A percentile compares a stretch with the other conserved stretches of the same genome.
Conservation (phyloP, 2,888 invertebrate genomes). For the Archaeoteleia sp. region DNA sequence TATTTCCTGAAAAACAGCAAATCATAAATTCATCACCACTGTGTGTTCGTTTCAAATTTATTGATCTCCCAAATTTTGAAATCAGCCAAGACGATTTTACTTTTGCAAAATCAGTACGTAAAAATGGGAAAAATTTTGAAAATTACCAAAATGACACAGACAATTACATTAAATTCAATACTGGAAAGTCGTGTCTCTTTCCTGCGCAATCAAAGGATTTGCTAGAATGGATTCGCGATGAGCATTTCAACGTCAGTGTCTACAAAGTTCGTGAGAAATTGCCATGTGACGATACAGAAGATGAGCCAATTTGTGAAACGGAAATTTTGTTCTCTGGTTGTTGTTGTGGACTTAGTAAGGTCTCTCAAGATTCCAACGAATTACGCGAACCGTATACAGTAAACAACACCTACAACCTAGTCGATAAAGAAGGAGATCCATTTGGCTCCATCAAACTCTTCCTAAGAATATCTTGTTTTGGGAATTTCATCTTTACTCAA, state of each 20-base stretch:
- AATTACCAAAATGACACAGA: constrained; percentile 20
- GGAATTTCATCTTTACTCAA: constrained; percentile 65
- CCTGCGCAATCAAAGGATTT: constrained; percentile 54
- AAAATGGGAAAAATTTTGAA: not conserved
- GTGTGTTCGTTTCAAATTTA: constrained; percentile 56
- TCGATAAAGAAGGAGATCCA: constrained; percentile 53
- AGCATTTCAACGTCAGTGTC: constrained; percentile 52
- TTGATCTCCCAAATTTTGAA: constrained; percentile 59
- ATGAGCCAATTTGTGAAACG: constrained; percentile 50
- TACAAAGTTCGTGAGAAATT: constrained; percentile 30
- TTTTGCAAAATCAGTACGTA: constrained; percentile 16
- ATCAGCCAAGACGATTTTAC: constrained; percentile 59
- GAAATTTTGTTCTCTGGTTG: constrained; percentile 55
- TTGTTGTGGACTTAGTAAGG: constrained; percentile 57
- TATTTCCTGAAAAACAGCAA: constrained; percentile 46
- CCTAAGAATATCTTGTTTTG: constrained; percentile 65
- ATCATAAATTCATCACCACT: constrained; percentile 47
- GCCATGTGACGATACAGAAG: constrained; percentile 22
- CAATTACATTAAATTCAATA: constrained; percentile 49
- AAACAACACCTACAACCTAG: constrained; percentile 59
- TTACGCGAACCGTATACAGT: constrained; percentile 55
- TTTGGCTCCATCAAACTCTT: constrained; percentile 65
- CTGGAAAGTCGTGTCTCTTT: constrained; percentile 61
- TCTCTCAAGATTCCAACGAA: constrained; percentile 44
- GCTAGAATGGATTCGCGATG: constrained; percentile 49